phyloP scores from a whole-genome alignment of 2,797 vertebrate species.

The Odontamblyopus rebecca region DNA sequence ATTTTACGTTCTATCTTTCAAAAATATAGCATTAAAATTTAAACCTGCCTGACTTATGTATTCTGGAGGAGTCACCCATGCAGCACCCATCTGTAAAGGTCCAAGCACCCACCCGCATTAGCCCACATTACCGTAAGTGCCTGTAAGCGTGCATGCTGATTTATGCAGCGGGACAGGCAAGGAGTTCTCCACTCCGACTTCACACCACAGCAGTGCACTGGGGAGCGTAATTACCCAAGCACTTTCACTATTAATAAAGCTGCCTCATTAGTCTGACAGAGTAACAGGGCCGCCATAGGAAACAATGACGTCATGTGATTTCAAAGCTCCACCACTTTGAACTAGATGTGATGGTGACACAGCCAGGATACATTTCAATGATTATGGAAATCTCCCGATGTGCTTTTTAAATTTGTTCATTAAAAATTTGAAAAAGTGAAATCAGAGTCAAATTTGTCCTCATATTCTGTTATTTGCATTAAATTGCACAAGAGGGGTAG shows the following conservation, averaged over 20 bases:
- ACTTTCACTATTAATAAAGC: constrained; percentile 33
- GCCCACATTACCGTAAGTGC: constrained; percentile 51
- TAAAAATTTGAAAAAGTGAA: not conserved
- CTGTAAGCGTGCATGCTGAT: constrained; percentile 39
- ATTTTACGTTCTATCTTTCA: not conserved
- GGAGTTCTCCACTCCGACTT: constrained; percentile 32
- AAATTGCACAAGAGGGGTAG: not conserved
- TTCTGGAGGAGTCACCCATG: constrained; percentile 1
- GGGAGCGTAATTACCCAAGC: constrained; percentile 53
- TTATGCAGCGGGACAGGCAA: constrained; percentile 37
- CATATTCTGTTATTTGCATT: not conserved
- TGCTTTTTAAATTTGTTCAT: not conserved
- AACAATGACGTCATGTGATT: constrained; percentile 36
- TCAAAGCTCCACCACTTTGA: constrained; percentile 3
- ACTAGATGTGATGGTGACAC: constrained; percentile 9
- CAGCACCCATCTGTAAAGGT: constrained; percentile 38
- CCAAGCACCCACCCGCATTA: constrained; percentile 40
- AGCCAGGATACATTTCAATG: not conserved
- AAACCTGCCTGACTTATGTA: not conserved
- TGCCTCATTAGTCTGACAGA: constrained; percentile 50
- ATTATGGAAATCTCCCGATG: not conserved
- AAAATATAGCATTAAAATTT: not conserved
- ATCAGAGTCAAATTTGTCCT: not conserved
- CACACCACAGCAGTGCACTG: constrained; percentile 33
- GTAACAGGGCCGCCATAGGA: constrained; percentile 11